phyloP scores from a whole-genome alignment of 2,888 invertebrate species.

The Calliopum simillimum region DNA sequence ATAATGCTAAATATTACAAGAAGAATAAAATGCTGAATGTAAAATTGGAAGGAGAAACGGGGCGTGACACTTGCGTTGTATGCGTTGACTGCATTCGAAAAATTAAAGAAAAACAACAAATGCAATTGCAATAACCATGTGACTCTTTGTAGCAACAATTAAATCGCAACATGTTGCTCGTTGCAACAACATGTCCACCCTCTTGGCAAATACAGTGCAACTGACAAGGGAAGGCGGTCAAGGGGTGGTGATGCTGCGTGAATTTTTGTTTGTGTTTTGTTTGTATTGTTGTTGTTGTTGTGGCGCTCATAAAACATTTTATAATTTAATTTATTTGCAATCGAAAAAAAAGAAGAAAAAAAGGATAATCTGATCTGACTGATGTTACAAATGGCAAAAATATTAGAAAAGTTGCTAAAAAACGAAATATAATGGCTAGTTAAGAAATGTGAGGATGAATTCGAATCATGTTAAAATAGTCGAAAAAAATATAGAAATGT shows the following conservation, averaged over 20 bases:
- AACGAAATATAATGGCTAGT: no score
- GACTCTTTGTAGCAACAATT: constrained; percentile 14
- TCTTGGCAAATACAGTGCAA: background rate
- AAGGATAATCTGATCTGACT: background rate
- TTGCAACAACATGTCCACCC: constrained; percentile 4
- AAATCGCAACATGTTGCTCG: background rate
- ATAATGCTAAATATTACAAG: no score
- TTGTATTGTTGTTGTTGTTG: constrained; percentile 16
- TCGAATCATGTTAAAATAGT: no score
- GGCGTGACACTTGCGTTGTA: no score
- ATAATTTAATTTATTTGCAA: constrained; percentile 63
- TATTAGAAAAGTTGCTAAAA: no score
- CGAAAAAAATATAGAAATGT: no score
- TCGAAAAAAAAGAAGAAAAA: background rate
- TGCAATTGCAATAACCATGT: background rate
- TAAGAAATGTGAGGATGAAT: no score
- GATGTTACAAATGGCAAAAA: no score
- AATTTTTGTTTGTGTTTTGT: background rate
- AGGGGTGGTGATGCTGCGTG: background rate
- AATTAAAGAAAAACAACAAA: constrained; percentile 3
- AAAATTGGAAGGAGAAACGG: no score
- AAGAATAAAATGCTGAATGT: no score
- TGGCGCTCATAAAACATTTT: constrained; percentile 58
- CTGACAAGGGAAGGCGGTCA: background rate
- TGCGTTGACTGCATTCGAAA: background rate